Evolutionary conservation across 2,797 vertebrate genomes (phyloP).

Genomic region (Brachyalestes nurse): DNA sequence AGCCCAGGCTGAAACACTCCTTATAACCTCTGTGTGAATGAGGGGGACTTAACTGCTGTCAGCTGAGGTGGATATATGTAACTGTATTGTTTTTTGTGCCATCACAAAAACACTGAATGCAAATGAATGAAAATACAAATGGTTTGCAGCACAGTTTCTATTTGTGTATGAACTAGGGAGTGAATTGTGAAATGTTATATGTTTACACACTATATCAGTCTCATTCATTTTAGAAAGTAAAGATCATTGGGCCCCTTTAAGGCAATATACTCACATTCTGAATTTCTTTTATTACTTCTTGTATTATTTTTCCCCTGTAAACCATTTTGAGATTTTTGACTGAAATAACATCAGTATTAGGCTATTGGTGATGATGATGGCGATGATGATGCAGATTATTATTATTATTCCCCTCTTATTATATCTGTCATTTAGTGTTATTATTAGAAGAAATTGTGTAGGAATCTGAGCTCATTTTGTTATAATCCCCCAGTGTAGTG

Average conservation of each 20-base stretch:
- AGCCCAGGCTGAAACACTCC: no score
- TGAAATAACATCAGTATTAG: neutral
- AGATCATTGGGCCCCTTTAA: neutral
- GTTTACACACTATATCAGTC: neutral
- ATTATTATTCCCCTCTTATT: no score
- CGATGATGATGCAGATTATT: no score
- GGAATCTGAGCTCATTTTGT: neutral
- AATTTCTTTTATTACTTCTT: neutral
- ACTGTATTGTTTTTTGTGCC: neutral
- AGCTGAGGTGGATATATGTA: neutral
- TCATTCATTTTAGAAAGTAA: neutral
- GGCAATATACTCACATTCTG: neutral
- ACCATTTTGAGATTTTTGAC: neutral
- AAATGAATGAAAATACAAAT: no score
- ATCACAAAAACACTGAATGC: no score
- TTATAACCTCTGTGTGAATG: neutral
- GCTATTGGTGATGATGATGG: neutral
- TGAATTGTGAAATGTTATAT: neutral
- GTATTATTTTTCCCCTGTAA: neutral
- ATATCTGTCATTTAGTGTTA: no score
- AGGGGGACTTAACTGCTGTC: neutral
- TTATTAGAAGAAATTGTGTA: neutral
- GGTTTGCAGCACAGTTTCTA: no score
- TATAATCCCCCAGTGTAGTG: slow-evolving; percentile 20
- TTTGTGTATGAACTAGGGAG: neutral